Conservation (phyloP, 92 coral and sea anemone species). For the Virgularia gustaviana region DNA sequence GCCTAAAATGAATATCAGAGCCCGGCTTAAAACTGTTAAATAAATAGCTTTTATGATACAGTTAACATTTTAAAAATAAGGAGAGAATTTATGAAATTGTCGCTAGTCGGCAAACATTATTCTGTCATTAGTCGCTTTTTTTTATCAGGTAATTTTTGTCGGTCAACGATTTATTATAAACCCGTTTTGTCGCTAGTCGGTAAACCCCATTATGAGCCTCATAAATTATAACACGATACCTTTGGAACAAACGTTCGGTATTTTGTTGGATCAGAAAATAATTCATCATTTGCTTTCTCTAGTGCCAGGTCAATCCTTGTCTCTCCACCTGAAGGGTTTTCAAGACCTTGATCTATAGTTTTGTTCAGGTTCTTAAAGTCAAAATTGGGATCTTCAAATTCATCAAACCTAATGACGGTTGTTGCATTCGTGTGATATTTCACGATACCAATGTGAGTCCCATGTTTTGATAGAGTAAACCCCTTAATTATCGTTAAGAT, state of each 20-base stretch:
- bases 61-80: too few relatives aligned
- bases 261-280: slow-evolving; percentile 19
- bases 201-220: too few relatives aligned
- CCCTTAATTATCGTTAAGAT: slow-evolving; percentile 16
- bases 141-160: too few relatives aligned
- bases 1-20: too few relatives aligned
- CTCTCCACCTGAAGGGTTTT: slow-evolving; percentile 2
- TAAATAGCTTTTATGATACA: too few relatives aligned
- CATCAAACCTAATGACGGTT: slow-evolving; percentile 14
- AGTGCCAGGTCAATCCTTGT: slow-evolving; percentile 35
- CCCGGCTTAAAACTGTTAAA: too few relatives aligned
- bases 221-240: too few relatives aligned
- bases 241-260: slow-evolving; percentile 27
- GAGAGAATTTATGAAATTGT: too few relatives aligned
- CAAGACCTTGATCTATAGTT: slow-evolving; percentile 17
- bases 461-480: slow-evolving; percentile 21
- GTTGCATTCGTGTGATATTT: slow-evolving; percentile 17
- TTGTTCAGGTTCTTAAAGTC: slow-evolving; percentile 19
- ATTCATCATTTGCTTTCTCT: slow-evolving; percentile 27
- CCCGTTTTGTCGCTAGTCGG: too few relatives aligned
- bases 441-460: slow-evolving; percentile 32
- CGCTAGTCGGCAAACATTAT: too few relatives aligned
- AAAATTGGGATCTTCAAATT: slow-evolving; percentile 24
- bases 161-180: too few relatives aligned
- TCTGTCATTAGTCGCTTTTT: too few relatives aligned